Conservation (phyloP, 2,888 invertebrate species). For the Drosophila limbata region DNA sequence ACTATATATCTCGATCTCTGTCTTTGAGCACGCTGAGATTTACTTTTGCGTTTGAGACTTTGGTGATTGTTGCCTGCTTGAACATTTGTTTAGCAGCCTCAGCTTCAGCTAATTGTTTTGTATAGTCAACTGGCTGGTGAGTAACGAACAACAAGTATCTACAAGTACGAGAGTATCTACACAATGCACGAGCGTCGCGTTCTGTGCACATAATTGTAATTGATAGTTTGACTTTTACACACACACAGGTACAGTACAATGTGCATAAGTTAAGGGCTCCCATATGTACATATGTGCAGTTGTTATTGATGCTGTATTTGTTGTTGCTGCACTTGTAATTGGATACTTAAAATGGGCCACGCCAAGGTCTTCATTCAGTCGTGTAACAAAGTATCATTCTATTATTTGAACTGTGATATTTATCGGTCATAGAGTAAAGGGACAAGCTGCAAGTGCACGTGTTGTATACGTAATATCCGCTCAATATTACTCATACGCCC, state of each 20-base stretch:
- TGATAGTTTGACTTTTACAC: conserved; percentile 54
- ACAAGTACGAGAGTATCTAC: conserved; percentile 15
- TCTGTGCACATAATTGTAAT: conserved; percentile 60
- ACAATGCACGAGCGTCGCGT: conserved; percentile 22
- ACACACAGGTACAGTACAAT: conserved; percentile 47
- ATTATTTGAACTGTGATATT: conserved; percentile 68
- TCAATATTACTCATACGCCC: conserved; percentile 65
- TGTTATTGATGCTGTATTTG: conserved; percentile 33
- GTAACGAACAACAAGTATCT: conserved; percentile 26
- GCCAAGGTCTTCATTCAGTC: conserved; percentile 47
- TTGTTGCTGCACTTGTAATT: conserved; percentile 59
- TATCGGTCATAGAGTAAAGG: conserved; percentile 36
- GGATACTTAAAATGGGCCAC: conserved; percentile 66
- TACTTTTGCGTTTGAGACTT: conserved; percentile 49
- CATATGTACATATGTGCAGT: conserved; percentile 30
- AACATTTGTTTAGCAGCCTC: conserved; percentile 42
- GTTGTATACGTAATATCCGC: conserved; percentile 56
- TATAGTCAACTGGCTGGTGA: conserved; percentile 45
- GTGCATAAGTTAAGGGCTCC: conserved; percentile 68
- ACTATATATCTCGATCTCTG: conserved; percentile 7
- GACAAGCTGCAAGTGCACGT: conserved; percentile 12
- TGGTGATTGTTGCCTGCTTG: conserved; percentile 47
- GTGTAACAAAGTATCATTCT: conserved; percentile 25
- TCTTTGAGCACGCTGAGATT: conserved; percentile 38
- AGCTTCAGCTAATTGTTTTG: conserved; percentile 54